phyloP scores from a whole-genome alignment of 1,140 invertebrate genomes.

The Hyles euphorbiae region DNA sequence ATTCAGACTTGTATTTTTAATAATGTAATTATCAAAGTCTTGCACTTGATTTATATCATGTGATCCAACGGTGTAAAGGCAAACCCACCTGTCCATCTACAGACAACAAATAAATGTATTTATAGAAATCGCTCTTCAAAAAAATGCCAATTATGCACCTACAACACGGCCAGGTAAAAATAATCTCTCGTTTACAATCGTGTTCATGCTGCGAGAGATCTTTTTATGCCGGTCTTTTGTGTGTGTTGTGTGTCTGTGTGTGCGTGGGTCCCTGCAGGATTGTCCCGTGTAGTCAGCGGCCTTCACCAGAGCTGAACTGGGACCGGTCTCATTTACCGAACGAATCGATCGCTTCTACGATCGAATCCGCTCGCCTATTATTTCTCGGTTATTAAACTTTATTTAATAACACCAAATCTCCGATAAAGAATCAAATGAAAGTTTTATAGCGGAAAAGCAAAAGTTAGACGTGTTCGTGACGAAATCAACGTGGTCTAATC shows the following conservation, averaged over 20 bases:
- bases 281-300: constrained; percentile 58
- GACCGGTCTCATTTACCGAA: constrained; percentile 58
- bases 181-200: constrained; percentile 23
- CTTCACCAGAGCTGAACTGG: constrained; percentile 70
- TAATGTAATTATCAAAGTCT: not conserved
- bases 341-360: constrained; percentile 33
- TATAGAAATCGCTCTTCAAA: constrained; percentile 40
- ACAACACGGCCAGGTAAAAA: constrained; percentile 45
- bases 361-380: constrained; percentile 19
- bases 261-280: constrained; percentile 49
- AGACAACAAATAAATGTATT: constrained; percentile 25
- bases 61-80: constrained; percentile 15
- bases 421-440: constrained; percentile 2
- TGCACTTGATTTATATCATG: not conserved
- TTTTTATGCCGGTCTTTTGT: constrained; percentile 18
- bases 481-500: too few species aligned
- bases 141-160: constrained; percentile 41
- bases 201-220: constrained; percentile 29
- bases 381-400: constrained; percentile 1
- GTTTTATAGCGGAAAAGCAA: constrained; percentile 11
- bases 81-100: constrained; percentile 24
- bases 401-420: not conserved
- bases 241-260: constrained; percentile 29
- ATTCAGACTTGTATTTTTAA: too few species aligned
- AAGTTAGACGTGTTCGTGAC: constrained; percentile 12